Base-by-base conservation (phyloP, 2,113 vertebrate genomes). In the Carassius carassius region DNA sequence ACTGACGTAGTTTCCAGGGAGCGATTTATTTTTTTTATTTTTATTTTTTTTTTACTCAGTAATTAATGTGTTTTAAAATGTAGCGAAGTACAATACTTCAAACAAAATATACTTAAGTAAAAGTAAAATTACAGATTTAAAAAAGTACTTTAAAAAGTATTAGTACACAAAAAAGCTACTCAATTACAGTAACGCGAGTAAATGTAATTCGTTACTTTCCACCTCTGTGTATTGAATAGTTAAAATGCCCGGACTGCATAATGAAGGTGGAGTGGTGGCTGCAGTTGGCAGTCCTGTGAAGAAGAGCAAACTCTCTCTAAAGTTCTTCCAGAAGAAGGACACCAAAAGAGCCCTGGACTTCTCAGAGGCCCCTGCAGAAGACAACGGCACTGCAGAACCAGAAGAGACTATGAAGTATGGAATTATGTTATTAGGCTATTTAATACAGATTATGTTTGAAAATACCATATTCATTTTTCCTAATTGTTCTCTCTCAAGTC, bases 311-410 rank as follows among this genome's bases (percentile, higher is more conserved):
- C 95, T 99, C 23, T 99, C 98, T 37, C 89, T 99, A 79, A 98
- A 96, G 92, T 98, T 98, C 54, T 98, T 98, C 89, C 98, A 98
- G 63, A 99, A 97, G 91, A 99, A 98, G 75, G 98, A 99, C 67
- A 92, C 97, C 8, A 99, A 99, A 87, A 94, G 98, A 74, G 96
- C 95, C 3, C 90, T 99, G 91, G 97, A 99, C 92, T 99, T 99
- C 87, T 94, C 94, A 0, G 97, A 99, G 82, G 90, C 95, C 5
- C 95, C 93, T 76, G 90, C 95, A 78, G 94, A 96, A 87, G 96
- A 99, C 69, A 88, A 91, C 54, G 94, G 90, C 69, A 73, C 91
- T 29, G 92, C 93, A 54, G 93, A 94, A 88, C 78, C 93, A 17
- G 92, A 84, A 65, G 92, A 95, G 82, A 86, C 95, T 0, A 95